Evolutionary conservation across 1,140 invertebrate species (phyloP).

Genomic region (Holcopasites calliopsidis): DNA sequence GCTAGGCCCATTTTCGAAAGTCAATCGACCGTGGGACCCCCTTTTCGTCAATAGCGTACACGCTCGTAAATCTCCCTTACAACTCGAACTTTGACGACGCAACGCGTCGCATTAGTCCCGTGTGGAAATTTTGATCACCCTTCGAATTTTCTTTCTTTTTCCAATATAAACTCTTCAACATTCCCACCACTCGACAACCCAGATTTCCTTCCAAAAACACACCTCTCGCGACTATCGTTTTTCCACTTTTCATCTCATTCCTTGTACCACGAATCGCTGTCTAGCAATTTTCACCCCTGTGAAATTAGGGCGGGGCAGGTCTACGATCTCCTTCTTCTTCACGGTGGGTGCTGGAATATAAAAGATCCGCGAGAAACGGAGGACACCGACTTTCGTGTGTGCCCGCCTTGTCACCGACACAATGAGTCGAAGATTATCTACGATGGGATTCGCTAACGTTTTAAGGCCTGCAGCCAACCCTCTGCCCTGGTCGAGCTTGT

Average conservation of each 20-base stretch:
- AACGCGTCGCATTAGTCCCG: constrained; percentile 51
- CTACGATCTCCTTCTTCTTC: constrained; percentile 23
- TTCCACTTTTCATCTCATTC: background rate
- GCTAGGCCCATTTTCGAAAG: constrained; percentile 59
- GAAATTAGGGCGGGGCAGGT: constrained; percentile 53
- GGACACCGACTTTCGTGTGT: constrained; percentile 45
- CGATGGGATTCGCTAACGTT: constrained; percentile 63
- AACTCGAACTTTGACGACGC: constrained; percentile 29
- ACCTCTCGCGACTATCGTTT: background rate
- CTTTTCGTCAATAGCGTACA: constrained; percentile 50
- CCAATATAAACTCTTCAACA: no score
- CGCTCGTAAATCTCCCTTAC: constrained; percentile 61
- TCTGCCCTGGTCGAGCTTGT: constrained; percentile 13
- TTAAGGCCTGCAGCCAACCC: constrained; percentile 49
- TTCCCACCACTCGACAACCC: no score
- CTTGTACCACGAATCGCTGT: background rate
- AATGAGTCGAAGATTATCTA: constrained; percentile 65
- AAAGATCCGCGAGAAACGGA: constrained; percentile 47
- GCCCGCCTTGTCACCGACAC: constrained; percentile 57
- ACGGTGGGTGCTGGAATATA: constrained; percentile 42
- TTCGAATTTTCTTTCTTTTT: no score
- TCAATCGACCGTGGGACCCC: constrained; percentile 61
- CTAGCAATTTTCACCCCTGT: constrained; percentile 15
- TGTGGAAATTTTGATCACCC: constrained; percentile 48
- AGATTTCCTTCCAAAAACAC: background rate